A percentile compares a stretch with the other conserved stretches of the same genome.
phyloP scores from a whole-genome alignment of 1,140 invertebrate genomes.

The Zaprionus gabonicus region DNA sequence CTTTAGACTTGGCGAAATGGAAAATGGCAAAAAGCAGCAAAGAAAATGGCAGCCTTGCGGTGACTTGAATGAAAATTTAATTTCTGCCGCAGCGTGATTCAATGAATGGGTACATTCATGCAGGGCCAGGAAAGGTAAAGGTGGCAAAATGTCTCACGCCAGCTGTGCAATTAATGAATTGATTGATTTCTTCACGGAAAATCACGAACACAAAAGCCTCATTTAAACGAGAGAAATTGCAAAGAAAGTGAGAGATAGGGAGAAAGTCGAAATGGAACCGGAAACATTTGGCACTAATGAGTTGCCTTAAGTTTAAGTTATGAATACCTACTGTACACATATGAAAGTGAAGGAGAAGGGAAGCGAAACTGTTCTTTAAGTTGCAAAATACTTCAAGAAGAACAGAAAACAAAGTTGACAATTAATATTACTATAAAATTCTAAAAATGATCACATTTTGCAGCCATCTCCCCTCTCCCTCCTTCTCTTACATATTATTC shows the following conservation, averaged over 20 bases:
- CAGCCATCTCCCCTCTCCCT: background rate
- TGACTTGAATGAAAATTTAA: conserved; percentile 59
- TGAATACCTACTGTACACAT: background rate
- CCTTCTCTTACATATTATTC: background rate
- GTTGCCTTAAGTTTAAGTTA: background rate
- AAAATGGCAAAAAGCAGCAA: background rate
- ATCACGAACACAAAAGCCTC: conserved; percentile 21
- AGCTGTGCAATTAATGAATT: conserved; percentile 64
- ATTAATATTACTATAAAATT: background rate
- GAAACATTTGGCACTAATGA: background rate
- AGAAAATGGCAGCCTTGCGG: conserved; percentile 12
- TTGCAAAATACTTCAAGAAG: background rate
- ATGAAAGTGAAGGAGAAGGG: background rate
- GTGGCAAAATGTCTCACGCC: background rate
- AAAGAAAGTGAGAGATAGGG: background rate
- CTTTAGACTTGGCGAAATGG: conserved; percentile 3
- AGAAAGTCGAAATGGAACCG: background rate
- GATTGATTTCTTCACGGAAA: conserved; percentile 58
- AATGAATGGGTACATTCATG: conserved; percentile 42
- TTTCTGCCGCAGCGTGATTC: conserved; percentile 62
- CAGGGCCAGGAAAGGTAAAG: conserved; percentile 14
- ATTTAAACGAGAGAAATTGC: conserved; percentile 1
- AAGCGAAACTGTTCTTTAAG: too few relatives aligned
- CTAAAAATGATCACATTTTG: background rate
- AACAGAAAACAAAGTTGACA: background rate